Conservation (phyloP, 2,888 invertebrate species). For the Dolichomitus sp. region DNA sequence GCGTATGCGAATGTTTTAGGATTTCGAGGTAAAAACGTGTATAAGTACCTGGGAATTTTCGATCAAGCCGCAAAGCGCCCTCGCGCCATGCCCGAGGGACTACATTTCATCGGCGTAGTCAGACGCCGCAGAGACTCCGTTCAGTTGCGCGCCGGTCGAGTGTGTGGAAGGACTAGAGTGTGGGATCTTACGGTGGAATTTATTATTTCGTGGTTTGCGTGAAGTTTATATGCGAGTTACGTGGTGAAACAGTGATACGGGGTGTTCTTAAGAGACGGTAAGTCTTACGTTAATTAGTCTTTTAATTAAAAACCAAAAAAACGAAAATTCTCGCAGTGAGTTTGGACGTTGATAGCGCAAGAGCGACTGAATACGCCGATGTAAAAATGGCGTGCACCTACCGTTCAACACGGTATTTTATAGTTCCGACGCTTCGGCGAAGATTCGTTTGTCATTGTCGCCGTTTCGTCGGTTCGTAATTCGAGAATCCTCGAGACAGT, state of each 20-base stretch:
- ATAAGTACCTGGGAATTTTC: conserved; percentile 27
- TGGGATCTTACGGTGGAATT: conserved; percentile 72
- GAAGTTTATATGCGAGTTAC: conserved; percentile 79
- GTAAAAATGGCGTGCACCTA: conserved; percentile 82
- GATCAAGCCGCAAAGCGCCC: conserved; percentile 18
- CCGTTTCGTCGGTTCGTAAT: neutral
- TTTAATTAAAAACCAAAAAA: conserved; percentile 60
- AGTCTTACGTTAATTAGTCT: conserved; percentile 67
- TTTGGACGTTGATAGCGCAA: conserved; percentile 58
- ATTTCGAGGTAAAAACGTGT: neutral
- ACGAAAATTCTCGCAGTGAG: conserved; percentile 42
- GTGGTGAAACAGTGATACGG: conserved; percentile 77
- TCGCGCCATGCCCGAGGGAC: conserved; percentile 71
- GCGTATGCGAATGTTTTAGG: neutral
- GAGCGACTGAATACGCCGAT: conserved; percentile 73
- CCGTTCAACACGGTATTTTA: conserved; percentile 21
- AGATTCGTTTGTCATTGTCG: neutral
- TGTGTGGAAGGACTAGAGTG: conserved; percentile 76
- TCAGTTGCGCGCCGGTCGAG: conserved; percentile 85
- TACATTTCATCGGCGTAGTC: conserved; percentile 79
- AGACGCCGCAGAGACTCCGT: conserved; percentile 74
- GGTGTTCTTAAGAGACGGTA: conserved; percentile 80
- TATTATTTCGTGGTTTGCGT: conserved; percentile 67
- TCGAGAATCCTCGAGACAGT: neutral
- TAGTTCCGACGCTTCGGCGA: neutral